Evolutionary conservation across 2,113 vertebrate species (phyloP), one percentile per base, ranked within the genome.

Genomic region (Microcebus ravelobensis): DNA sequence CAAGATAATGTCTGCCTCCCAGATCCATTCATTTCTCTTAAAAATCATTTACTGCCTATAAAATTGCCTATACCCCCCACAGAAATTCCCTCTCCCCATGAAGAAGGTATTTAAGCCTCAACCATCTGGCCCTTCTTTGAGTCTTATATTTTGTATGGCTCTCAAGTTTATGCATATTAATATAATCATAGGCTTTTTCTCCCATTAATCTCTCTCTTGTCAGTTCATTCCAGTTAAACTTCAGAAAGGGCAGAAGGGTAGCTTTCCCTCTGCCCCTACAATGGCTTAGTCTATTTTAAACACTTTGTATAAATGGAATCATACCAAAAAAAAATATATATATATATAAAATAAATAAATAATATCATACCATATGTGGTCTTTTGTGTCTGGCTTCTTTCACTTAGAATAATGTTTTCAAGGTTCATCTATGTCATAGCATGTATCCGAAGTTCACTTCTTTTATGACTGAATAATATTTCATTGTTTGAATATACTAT

Each of bases 391-490:
- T 94, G 18, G 18, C 34, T 85, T 91, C 34, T 67, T 84, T 93
- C 39, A 52, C 25, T 74, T 31, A 63, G 45, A 45, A 59, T 88
- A n/a, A 52, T 67, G 50, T 68, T 88, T 90, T 61, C 36, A 70
- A 76, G 23, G n/a, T 52, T 91, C 27, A 36, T 83, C 42, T 12
- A 0, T 57, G 23, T 68, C n/a, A 6, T 79, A 57, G 63, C 57
- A 81, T 25, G 3, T 61, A 42, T 85, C 36, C 77, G 34, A 81
- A 88, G 23, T 81, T 87, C 14, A n/a, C 74, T 90, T 15, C 39
- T 87, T 74, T 68, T 79, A 50, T 39, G 10, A 82, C 13, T 80
- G 59, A 94, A 95, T 96, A 87, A 79, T 81, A 90, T 91, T 80
- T 65, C 71, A 3, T 27, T 84, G 65, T 91, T 84, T 71, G 21